phyloP scores from a whole-genome alignment of 2,113 vertebrate genomes.

The Nanorana parkeri region DNA sequence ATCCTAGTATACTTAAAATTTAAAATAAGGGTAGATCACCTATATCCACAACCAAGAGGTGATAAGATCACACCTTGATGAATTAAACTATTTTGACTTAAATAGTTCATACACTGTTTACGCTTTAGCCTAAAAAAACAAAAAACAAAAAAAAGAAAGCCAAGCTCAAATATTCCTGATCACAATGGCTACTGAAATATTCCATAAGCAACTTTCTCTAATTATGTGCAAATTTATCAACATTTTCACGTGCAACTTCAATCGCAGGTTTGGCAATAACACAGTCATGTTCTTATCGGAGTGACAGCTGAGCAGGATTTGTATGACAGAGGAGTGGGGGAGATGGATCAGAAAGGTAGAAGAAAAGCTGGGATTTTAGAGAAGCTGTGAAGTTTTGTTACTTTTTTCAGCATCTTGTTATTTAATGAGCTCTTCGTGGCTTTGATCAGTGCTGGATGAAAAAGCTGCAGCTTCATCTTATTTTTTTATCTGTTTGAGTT shows the following conservation, averaged over 20 bases:
- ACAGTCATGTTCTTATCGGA: constrained; percentile 26
- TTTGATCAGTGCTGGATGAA: constrained; percentile 48
- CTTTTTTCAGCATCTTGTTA: constrained; percentile 31
- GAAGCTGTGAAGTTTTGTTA: constrained; percentile 53
- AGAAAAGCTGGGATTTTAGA: constrained; percentile 30
- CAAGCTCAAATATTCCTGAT: constrained; percentile 27
- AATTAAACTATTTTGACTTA: too few species aligned
- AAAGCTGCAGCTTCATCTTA: constrained; percentile 45
- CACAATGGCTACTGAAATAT: constrained; percentile 24
- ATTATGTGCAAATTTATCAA: constrained; percentile 47
- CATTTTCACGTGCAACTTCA: constrained; percentile 31
- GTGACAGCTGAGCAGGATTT: constrained; percentile 48
- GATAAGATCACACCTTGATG: too few species aligned
- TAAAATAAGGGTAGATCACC: too few species aligned
- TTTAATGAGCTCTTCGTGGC: constrained; percentile 54
- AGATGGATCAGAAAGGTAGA: constrained; percentile 45
- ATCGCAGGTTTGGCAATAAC: constrained; percentile 33
- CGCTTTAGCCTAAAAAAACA: not conserved
- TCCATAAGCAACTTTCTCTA: constrained; percentile 22
- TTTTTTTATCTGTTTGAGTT: constrained; percentile 14
- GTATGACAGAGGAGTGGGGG: constrained; percentile 24
- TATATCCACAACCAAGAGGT: too few species aligned
- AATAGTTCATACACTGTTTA: too few species aligned
- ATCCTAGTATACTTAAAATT: too few species aligned
- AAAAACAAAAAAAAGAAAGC: not conserved